Conservation (phyloP, 2,888 invertebrate genomes). For the Lacanobia wlatinum region DNA sequence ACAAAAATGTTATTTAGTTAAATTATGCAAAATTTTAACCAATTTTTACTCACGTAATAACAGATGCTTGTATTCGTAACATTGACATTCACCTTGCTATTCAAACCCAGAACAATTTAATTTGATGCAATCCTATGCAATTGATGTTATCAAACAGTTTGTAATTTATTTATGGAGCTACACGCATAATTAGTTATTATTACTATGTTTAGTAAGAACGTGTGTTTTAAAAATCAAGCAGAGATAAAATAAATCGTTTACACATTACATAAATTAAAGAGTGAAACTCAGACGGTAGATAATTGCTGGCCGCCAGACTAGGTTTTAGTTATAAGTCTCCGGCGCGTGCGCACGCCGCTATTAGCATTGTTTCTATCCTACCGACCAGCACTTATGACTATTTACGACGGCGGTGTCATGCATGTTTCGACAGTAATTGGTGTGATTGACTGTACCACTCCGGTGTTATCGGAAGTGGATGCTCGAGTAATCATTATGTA, state of each 20-base stretch:
- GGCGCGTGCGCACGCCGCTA: conserved; percentile 40
- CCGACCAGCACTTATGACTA: conserved; percentile 29
- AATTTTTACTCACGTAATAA: neutral
- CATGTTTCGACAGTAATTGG: conserved; percentile 41
- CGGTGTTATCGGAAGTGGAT: conserved; percentile 57
- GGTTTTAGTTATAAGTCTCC: conserved; percentile 15
- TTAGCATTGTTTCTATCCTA: conserved; percentile 29
- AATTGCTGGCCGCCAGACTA: conserved; percentile 27
- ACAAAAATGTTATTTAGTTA: neutral
- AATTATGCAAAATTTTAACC: neutral
- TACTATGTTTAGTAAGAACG: neutral
- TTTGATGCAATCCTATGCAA: neutral
- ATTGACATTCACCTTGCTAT: conserved; percentile 34
- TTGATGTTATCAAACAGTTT: conserved; percentile 1
- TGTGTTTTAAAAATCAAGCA: conserved; percentile 2
- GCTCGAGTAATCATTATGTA: conserved; percentile 45
- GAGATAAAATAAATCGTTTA: conserved; percentile 20
- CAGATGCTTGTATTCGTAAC: neutral
- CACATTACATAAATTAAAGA: conserved; percentile 16
- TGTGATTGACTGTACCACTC: conserved; percentile 24
- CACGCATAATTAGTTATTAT: conserved; percentile 1
- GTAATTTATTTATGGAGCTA: neutral
- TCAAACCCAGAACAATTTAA: conserved; percentile 1
- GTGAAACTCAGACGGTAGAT: conserved; percentile 51
- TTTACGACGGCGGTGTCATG: conserved; percentile 30